These are phyloP conservation scores for Cabera pusaria DNA, from an alignment of 2,888 invertebrate species.

Conservation along the genomic window DNA sequence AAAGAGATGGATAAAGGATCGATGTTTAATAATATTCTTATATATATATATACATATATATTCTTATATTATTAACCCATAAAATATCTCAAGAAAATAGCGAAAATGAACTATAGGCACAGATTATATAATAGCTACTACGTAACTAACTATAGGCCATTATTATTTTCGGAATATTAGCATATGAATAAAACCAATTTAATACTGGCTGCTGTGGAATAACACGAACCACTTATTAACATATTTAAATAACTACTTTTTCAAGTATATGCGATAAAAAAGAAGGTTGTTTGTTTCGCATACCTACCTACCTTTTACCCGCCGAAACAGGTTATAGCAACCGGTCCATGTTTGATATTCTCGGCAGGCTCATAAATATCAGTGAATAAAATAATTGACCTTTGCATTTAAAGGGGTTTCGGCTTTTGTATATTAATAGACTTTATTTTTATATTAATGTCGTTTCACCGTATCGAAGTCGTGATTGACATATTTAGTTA, in stretches of 20 bases:
- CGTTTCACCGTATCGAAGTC: conserved; percentile 2
- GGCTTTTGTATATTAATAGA: conserved; percentile 36
- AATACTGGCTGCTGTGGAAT: conserved; percentile 22
- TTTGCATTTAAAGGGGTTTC: conserved; percentile 54
- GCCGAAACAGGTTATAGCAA: conserved; percentile 57
- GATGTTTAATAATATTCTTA: too few relatives aligned
- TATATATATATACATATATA: too few relatives aligned
- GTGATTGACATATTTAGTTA: not conserved
- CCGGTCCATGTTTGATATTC: conserved; percentile 57
- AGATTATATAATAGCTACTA: too few relatives aligned
- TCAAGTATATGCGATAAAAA: conserved; percentile 43
- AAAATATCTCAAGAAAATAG: too few relatives aligned
- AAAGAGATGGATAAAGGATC: too few relatives aligned
- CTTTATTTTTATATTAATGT: conserved; percentile 17
- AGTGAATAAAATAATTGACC: conserved; percentile 60
- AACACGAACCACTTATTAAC: conserved; percentile 26
- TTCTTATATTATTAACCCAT: too few relatives aligned
- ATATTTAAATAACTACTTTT: conserved; percentile 30
- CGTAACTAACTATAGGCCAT: too few relatives aligned
- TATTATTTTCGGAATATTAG: conserved; percentile 23
- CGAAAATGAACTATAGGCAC: conserved; percentile 32
- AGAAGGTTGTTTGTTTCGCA: conserved; percentile 57
- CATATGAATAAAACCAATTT: conserved; percentile 27
- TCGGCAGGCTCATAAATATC: conserved; percentile 62
- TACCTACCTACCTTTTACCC: conserved; percentile 57